Evolutionary conservation across 2,888 invertebrate species (phyloP).

Genomic region (Sphecodes monilicornis): DNA sequence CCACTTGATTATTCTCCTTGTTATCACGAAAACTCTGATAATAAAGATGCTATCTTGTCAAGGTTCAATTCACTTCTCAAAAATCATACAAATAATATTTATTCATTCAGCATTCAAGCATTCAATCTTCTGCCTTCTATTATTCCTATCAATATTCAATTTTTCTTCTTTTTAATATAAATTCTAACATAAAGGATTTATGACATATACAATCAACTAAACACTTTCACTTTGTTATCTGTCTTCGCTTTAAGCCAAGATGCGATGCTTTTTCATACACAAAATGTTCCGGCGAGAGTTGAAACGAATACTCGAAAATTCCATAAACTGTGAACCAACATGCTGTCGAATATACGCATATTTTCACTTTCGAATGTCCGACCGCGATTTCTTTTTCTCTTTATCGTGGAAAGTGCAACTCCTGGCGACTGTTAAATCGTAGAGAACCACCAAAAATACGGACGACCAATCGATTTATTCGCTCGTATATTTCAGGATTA

Average conservation of each 20-base stretch:
- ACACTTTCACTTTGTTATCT: background rate
- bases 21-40: no score
- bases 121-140: no score
- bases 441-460: constrained; percentile 67
- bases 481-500: constrained; percentile 76
- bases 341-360: background rate
- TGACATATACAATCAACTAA: background rate
- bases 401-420: constrained; percentile 50
- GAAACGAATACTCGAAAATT: background rate
- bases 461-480: constrained; percentile 71
- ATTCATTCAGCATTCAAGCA: no score
- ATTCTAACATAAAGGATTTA: background rate
- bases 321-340: background rate
- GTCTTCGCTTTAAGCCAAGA: no score
- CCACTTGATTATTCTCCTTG: no score
- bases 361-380: constrained; percentile 23
- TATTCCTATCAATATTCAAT: no score
- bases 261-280: background rate
- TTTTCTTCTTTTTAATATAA: no score
- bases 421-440: constrained; percentile 65
- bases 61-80: no score
- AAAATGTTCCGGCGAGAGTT: background rate
- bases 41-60: no score
- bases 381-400: constrained; percentile 29
- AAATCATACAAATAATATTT: no score